Conservation (phyloP, 1,140 invertebrate species). For the Subanguina moxae region DNA sequence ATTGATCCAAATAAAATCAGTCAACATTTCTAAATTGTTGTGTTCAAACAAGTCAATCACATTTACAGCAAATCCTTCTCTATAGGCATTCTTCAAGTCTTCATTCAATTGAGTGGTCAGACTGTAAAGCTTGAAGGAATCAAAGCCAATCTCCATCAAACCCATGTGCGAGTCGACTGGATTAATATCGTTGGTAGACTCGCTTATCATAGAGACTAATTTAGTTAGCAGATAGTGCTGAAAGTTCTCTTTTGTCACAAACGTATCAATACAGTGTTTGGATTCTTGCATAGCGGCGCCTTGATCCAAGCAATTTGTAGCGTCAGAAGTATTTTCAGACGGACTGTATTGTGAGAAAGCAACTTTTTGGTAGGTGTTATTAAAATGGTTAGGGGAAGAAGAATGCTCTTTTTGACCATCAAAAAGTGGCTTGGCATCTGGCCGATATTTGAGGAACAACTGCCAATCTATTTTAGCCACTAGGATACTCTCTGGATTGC, state of each 20-base stretch:
- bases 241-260: neutral
- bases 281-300: neutral
- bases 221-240: too few species aligned
- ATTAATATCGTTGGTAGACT: too few species aligned
- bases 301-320: neutral
- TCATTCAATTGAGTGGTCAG: conserved; percentile 15
- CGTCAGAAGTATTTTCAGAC: too few species aligned
- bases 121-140: conserved; percentile 27
- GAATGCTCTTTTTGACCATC: too few species aligned
- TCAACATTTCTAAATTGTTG: conserved; percentile 16
- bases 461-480: conserved; percentile 34
- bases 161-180: neutral
- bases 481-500: conserved; percentile 4
- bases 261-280: neutral
- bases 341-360: too few species aligned
- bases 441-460: conserved; percentile 23
- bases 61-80: conserved; percentile 1
- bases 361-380: too few species aligned
- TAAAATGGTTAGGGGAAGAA: too few species aligned
- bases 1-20: conserved; percentile 10
- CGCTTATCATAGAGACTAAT: too few species aligned
- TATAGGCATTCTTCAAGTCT: neutral
- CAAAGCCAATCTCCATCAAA: conserved; percentile 39
- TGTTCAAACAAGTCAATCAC: conserved; percentile 38
- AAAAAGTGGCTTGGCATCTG: conserved; percentile 8